Percentiles rank a stretch among this genome's conserved stretches.
phyloP scores from a whole-genome alignment of 1,140 invertebrate species.

The Leptonema lineaticorne region DNA sequence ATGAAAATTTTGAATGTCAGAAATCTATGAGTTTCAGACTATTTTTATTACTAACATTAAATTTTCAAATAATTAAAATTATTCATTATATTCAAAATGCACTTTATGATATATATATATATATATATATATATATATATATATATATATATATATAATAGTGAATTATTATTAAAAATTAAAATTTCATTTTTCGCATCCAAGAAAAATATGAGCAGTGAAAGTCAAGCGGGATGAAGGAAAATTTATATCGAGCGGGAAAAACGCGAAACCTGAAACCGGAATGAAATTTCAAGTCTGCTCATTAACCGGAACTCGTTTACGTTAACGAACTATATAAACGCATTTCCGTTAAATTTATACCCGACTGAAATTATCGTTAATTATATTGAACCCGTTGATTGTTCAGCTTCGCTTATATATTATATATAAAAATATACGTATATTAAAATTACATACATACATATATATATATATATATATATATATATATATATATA shows the following conservation, averaged over 20 bases:
- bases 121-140: not conserved
- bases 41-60: not conserved
- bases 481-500: no score
- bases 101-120: not conserved
- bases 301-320: not conserved
- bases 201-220: not conserved
- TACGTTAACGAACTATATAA: slow-evolving; percentile 2
- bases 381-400: no score
- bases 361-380: no score
- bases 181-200: no score
- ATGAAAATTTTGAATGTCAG: not conserved
- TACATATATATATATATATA: not conserved
- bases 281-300: slow-evolving; percentile 13
- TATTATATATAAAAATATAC: not conserved
- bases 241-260: not conserved
- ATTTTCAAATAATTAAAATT: not conserved
- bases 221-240: not conserved
- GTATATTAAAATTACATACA: not conserved
- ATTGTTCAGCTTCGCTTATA: no score
- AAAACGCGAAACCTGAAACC: not conserved
- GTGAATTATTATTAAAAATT: no score
- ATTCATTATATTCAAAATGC: not conserved
- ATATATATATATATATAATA: not conserved
- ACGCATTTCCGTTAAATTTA: not conserved
- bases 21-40: not conserved